Evolutionary conservation across 2,888 invertebrate genomes (phyloP), one percentile per base, ranked within the genome.

Genomic region (Campoplex nolae): DNA sequence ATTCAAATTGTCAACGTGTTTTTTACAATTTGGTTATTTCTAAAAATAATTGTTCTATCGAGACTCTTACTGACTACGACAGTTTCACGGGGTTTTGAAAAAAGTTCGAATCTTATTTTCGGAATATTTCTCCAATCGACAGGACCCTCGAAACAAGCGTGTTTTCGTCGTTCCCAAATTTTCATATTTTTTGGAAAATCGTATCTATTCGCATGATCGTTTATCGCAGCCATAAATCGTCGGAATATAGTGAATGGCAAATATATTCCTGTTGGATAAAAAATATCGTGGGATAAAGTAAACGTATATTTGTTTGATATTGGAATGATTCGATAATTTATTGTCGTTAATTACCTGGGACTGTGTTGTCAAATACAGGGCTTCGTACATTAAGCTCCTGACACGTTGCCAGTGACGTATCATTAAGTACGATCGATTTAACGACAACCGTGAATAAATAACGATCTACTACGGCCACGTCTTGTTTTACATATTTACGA

Each of bases 381-480:
- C 81, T 83, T 38, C 56, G 68, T 42, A 68, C 65, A 28, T 86
- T 88, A 7, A 88, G 78, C 48, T 86, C 86, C 3, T 75, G 70
- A 75, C 88, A 88, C 11, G 32, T 81, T 42, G 81, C 84, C 56
- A 88, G 65, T 11, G 83, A 58, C 18, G 67, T 84, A 13, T 77
- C 86, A 73, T 86, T 84, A 13, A 86, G 38, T n/a, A 51, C n/a
- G 7, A 88, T n/a, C 6, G 88, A 88, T 79, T 80, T 74, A 23
- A 88, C 68, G 56, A 84, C 84, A 48, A 88, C 81, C 83, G 67
- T 75, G 35, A 78, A 88, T 23, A 84, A 86, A 75, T 88, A 88
- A 18, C 83, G 80, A 78, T 88, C 88, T 74, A 85, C 84, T 32
- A 88, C 86, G 48, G 70, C 54, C 28, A 74, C 86, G 16, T 83